A percentile compares a stretch with the other conserved stretches of the same genome.
Conservation (phyloP, 2,113 vertebrate genomes). For the Coptodon bakossiorum region DNA sequence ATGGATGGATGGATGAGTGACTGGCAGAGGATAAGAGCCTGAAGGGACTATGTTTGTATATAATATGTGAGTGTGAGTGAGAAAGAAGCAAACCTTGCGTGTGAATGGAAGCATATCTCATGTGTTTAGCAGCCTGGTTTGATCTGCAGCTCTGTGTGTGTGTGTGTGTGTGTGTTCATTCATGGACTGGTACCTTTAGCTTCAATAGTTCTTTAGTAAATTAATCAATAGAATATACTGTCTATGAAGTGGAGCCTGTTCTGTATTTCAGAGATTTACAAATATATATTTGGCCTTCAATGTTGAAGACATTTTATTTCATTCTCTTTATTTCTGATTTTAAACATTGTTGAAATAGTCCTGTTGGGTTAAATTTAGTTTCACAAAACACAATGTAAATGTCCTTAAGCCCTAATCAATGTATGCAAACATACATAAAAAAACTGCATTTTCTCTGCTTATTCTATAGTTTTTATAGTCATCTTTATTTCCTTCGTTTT, state of each 20-base stretch:
- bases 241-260: background rate
- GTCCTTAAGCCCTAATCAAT: background rate
- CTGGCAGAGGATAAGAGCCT: background rate
- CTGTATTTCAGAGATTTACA: background rate
- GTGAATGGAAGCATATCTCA: background rate
- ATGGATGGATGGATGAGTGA: background rate
- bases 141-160: background rate
- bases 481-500: background rate
- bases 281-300: background rate
- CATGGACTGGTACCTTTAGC: background rate
- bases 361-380: background rate
- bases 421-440: background rate
- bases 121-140: constrained; percentile 8
- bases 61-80: background rate
- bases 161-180: background rate
- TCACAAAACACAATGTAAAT: background rate
- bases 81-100: background rate
- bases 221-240: background rate
- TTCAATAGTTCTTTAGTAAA: background rate
- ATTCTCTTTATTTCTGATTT: background rate
- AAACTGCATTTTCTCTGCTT: background rate
- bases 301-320: background rate
- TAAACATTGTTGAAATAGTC: background rate
- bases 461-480: background rate
- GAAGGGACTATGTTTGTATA: background rate